Conservation (phyloP, 2,797 vertebrate genomes). For the Buceros bicornis region DNA sequence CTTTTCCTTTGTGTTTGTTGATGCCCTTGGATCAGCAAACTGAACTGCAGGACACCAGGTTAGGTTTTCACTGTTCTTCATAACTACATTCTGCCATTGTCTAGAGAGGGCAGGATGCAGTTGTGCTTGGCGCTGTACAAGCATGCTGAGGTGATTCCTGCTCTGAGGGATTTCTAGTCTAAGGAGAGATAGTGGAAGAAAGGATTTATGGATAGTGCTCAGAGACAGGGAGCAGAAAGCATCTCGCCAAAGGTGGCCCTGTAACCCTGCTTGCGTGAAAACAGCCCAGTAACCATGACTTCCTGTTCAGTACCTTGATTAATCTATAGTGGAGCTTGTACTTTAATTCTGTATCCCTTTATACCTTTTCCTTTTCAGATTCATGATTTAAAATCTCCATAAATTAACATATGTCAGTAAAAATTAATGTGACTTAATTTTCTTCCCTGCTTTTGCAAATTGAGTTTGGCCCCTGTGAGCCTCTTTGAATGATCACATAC, state of each 20-base stretch:
- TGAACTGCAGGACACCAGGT: fast-evolving
- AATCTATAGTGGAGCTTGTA: not conserved
- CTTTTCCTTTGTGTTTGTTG: not conserved
- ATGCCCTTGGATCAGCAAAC: not conserved
- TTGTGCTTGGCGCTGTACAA: not conserved
- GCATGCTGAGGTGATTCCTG: not conserved
- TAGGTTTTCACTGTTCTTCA: not conserved
- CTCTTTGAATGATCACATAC: not conserved
- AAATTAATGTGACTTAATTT: conserved; percentile 57
- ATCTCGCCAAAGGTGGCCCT: not conserved
- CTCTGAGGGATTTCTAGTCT: not conserved
- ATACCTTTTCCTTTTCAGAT: not conserved
- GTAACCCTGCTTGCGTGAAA: not conserved
- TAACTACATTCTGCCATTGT: fast-evolving
- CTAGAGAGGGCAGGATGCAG: fast-evolving
- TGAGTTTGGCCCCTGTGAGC: conserved; percentile 3
- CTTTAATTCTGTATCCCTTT: not conserved
- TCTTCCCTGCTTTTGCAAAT: conserved; percentile 34
- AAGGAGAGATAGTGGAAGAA: not conserved
- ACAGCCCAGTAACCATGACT: not conserved
- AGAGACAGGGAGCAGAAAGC: not conserved
- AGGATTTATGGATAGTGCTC: not conserved
- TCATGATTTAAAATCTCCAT: conserved; percentile 18
- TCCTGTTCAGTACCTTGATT: not conserved
- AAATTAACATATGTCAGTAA: conserved; percentile 32